Base-by-base conservation (phyloP, 2,888 invertebrate species). In the Tillus elongatus region DNA sequence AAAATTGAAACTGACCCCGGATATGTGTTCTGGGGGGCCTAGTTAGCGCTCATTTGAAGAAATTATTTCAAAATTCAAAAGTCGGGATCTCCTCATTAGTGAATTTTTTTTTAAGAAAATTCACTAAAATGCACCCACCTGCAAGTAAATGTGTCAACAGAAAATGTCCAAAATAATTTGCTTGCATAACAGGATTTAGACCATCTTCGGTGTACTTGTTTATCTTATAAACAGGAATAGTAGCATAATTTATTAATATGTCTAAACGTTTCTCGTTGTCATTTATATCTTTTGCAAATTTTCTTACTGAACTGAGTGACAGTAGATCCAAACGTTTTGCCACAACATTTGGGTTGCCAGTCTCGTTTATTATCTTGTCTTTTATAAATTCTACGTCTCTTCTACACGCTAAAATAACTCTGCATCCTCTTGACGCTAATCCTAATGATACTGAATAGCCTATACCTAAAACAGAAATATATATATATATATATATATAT, bases 81-180 rank as follows among this genome's bases (percentile, higher is more conserved):
- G n/a, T n/a, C n/a, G n/a, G n/a, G n/a, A n/a, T n/a, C n/a, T n/a
- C n/a, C n/a, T n/a, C n/a, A n/a, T n/a, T n/a, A n/a, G n/a, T n/a
- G n/a, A n/a, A n/a, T n/a, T n/a, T n/a, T n/a, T n/a, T n/a, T n/a
- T n/a, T n/a, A n/a, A n/a, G n/a, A n/a, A n/a, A 27, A 36, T 15
- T n/a, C 24, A 6, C 32, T 13, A 10, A 13, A 19, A 16, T 26
- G 36, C 34, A 37, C 46, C 64, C 44, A 44, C 75, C 74, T 1
- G 72, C 52, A 0, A 85, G 58, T 1, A 85, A 67, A 41, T 77
- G 64, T 0, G 82, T 82, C 35, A 85, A 61, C 13, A 85, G 60
- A 54, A 83, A 84, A 3, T 75, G 76, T 3, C 80, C 82, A 50
- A 79, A 75, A 51, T 82, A 74, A 47, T 84, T 83, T 6, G 77